phyloP scores from a whole-genome alignment of 1,140 invertebrate genomes.

The Platorchestia sp. region DNA sequence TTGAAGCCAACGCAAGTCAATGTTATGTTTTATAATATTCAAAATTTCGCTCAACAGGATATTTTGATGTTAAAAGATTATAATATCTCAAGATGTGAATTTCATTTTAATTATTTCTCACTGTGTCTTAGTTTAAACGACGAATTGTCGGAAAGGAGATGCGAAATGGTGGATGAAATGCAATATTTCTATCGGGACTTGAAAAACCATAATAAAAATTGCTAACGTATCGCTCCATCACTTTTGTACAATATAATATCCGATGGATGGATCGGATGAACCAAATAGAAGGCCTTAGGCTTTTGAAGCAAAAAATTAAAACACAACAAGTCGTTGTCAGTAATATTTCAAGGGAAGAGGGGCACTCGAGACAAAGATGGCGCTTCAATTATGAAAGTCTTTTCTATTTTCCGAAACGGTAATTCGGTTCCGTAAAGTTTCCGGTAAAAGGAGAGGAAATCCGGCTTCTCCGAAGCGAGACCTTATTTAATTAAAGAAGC shows the following conservation, averaged over 20 bases:
- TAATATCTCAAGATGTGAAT: too few species aligned
- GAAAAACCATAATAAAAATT: neutral
- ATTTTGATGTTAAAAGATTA: too few species aligned
- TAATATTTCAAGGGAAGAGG: neutral
- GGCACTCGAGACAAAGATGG: neutral
- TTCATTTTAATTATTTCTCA: too few species aligned
- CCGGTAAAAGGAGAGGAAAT: conserved; percentile 18
- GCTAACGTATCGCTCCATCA: neutral
- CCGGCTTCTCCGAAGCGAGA: neutral
- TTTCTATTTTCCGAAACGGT: neutral
- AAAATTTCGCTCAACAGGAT: too few species aligned
- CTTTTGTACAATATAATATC: neutral
- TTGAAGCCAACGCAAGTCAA: too few species aligned
- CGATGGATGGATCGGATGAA: neutral
- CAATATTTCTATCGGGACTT: neutral
- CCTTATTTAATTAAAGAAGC: conserved; percentile 40
- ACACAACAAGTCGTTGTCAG: neutral
- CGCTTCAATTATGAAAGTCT: neutral
- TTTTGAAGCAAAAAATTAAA: neutral
- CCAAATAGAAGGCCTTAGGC: neutral
- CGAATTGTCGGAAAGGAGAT: neutral
- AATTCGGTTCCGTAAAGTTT: neutral
- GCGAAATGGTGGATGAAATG: neutral
- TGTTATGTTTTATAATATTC: too few species aligned
- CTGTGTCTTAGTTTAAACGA: neutral